Percentiles rank a stretch among this genome's conserved stretches.
Evolutionary conservation across 2,888 invertebrate genomes (phyloP).

Genomic region (Marronus borbonicus): DNA sequence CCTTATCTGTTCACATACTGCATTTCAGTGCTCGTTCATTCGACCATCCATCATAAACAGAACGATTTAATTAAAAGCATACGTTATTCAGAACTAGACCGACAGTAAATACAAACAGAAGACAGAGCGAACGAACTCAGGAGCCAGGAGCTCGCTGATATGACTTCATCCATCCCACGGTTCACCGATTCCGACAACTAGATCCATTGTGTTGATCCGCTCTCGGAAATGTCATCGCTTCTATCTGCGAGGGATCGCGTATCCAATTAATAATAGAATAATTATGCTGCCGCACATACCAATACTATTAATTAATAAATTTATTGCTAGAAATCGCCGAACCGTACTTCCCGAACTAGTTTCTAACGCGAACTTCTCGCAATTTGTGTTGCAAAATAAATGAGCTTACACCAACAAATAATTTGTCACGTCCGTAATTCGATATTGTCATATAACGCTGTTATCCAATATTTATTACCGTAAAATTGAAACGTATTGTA

Average conservation of each 20-base stretch:
- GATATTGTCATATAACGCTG: background rate
- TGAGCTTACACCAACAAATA: constrained; percentile 3
- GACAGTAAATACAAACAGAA: constrained; percentile 36
- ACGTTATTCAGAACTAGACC: constrained; percentile 39
- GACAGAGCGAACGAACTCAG: constrained; percentile 30
- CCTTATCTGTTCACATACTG: constrained; percentile 28
- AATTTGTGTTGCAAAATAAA: constrained; percentile 4
- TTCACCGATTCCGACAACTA: constrained; percentile 46
- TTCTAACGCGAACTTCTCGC: constrained; percentile 9
- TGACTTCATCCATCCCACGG: constrained; percentile 48
- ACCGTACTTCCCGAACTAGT: constrained; percentile 12
- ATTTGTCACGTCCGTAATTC: constrained; percentile 13
- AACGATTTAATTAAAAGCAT: constrained; percentile 44
- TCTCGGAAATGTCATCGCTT: constrained; percentile 44
- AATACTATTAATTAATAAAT: constrained; percentile 38
- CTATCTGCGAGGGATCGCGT: constrained; percentile 33
- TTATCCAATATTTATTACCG: too few species aligned
- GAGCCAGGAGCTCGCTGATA: constrained; percentile 43
- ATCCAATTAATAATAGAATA: constrained; percentile 45
- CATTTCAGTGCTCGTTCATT: constrained; percentile 32
- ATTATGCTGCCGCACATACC: constrained; percentile 24
- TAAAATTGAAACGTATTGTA: too few species aligned
- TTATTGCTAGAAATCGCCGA: constrained; percentile 27
- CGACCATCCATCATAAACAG: constrained; percentile 34
- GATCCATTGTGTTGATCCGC: constrained; percentile 44